Evolutionary conservation across 2,888 invertebrate genomes (phyloP).

Genomic region (Pristionchus japonicus): DNA sequence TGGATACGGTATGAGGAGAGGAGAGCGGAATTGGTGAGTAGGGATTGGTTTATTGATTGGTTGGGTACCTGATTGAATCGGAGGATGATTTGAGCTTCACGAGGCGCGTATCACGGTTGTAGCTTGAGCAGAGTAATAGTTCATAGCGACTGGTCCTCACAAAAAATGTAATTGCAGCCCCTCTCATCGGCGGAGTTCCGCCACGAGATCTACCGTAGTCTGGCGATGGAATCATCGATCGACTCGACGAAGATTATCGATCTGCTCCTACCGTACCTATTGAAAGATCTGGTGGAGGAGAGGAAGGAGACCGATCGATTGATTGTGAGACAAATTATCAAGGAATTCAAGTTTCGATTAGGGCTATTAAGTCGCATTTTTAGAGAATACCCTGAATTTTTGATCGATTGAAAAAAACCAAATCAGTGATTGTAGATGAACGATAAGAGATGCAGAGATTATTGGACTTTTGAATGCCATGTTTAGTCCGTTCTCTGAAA

Average conservation of each 20-base stretch:
- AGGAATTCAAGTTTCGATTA: background rate
- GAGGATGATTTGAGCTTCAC: background rate
- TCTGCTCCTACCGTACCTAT: background rate
- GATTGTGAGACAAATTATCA: background rate
- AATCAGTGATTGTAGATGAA: too few relatives aligned
- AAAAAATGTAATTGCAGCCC: background rate
- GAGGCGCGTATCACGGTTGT: background rate
- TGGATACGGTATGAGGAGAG: constrained; percentile 23
- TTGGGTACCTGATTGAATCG: background rate
- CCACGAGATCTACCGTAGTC: constrained; percentile 41
- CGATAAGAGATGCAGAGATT: background rate
- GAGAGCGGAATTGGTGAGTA: background rate
- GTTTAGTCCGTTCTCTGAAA: too few relatives aligned
- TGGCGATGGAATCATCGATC: background rate
- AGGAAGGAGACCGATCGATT: constrained; percentile 31
- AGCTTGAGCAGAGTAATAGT: background rate
- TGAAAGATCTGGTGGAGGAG: background rate
- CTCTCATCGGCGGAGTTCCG: background rate
- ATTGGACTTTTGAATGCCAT: background rate
- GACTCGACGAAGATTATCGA: background rate
- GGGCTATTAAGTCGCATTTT: too few relatives aligned
- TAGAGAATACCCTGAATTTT: too few relatives aligned
- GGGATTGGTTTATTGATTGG: background rate
- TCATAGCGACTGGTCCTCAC: background rate
- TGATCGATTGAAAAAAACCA: too few relatives aligned